These are phyloP conservation scores for Drosophila basisetae DNA, from an alignment of 2,888 invertebrate genomes.

Conservation along the genomic window DNA sequence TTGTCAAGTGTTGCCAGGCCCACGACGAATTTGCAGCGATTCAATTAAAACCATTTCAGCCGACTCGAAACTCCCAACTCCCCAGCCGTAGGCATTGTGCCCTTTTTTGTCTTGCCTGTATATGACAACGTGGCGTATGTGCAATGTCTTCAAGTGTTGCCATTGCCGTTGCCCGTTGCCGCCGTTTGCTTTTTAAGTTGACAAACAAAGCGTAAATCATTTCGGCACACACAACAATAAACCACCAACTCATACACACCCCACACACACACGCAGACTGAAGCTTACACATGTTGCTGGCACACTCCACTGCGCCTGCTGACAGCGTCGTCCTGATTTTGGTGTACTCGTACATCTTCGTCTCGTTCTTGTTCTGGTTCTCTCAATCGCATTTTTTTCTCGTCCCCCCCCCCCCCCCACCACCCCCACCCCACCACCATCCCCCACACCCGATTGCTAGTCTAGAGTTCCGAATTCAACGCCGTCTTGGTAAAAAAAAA, in stretches of 20 bases:
- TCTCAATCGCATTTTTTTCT: too few relatives aligned
- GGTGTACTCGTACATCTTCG: conserved; percentile 4
- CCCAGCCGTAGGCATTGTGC: conserved; percentile 33
- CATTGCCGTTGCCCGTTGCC: conserved; percentile 45
- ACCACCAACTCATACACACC: conserved; percentile 49
- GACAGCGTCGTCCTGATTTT: conserved; percentile 35
- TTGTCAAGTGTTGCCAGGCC: conserved; percentile 74
- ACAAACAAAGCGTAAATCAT: conserved; percentile 81
- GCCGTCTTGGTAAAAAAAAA: conserved; percentile 57
- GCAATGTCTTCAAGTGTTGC: conserved; percentile 61
- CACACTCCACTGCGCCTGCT: conserved; percentile 56
- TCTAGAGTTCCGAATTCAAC: conserved; percentile 7
- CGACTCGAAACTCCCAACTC: background rate
- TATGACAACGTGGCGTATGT: conserved; percentile 75
- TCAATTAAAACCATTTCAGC: conserved; percentile 76
- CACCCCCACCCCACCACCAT: too few relatives aligned
- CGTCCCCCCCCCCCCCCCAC: background rate
- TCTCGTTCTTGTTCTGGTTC: background rate
- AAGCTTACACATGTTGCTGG: conserved; percentile 73
- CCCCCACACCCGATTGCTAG: background rate
- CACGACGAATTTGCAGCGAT: conserved; percentile 55
- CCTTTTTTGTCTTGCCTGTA: conserved; percentile 48
- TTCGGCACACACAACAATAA: conserved; percentile 73
- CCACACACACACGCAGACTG: conserved; percentile 7
- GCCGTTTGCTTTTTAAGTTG: conserved; percentile 78